Evolutionary conservation across 53 echinoderm and acorn worm species (phyloP).

Genomic region (Paelopatides confundens): DNA sequence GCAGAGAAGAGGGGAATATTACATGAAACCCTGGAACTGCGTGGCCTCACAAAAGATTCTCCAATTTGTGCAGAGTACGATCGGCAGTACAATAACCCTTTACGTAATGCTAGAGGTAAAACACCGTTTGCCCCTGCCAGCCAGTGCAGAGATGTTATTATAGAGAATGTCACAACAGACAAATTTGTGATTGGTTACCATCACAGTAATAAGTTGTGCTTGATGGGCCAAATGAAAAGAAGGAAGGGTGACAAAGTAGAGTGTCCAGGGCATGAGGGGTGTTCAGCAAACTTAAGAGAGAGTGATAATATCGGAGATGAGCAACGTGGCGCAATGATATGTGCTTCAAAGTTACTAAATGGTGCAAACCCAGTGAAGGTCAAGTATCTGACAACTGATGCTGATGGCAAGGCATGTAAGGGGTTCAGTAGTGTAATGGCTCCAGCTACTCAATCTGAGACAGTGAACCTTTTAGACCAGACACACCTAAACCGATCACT

Average conservation of each 20-base stretch:
- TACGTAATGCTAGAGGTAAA: conserved; percentile 9
- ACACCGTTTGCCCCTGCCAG: conserved; percentile 58
- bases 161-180: conserved; percentile 12
- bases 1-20: too few species aligned
- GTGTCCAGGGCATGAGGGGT: too few species aligned
- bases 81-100: conserved; percentile 52
- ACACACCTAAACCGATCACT: conserved; percentile 28
- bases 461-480: background rate
- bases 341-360: background rate
- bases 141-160: conserved; percentile 53
- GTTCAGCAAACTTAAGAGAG: too few species aligned
- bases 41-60: conserved; percentile 15
- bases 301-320: conserved; percentile 14
- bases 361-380: conserved; percentile 9
- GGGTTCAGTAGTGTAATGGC: conserved; percentile 30
- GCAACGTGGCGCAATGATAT: conserved; percentile 1
- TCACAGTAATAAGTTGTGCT: conserved; percentile 56
- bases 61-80: conserved; percentile 39
- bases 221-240: too few species aligned
- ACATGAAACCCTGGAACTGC: background rate
- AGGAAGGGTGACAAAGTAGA: too few species aligned
- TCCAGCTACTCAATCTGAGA: background rate
- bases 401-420: conserved; percentile 23
- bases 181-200: conserved; percentile 28
- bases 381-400: conserved; percentile 18